Evolutionary conservation across 2,888 invertebrate species (phyloP).

Genomic region (Heteromurus nitidus): DNA sequence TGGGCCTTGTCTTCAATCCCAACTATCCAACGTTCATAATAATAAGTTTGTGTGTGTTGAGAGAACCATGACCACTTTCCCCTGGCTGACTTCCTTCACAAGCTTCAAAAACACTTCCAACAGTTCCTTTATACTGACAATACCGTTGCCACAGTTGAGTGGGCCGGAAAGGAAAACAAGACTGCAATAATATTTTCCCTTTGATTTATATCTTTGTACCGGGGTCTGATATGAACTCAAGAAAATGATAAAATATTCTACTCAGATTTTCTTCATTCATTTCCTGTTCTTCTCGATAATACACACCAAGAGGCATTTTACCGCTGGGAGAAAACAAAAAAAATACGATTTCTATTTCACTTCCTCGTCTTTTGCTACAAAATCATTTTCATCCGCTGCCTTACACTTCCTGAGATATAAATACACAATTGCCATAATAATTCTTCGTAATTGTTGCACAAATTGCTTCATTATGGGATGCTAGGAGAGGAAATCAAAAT

Average conservation of each 20-base stretch:
- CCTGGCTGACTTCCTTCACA: background rate
- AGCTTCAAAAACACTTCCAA: background rate
- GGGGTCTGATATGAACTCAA: background rate
- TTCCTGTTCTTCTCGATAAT: constrained; percentile 28
- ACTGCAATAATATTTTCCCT: constrained; percentile 9
- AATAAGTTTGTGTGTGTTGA: background rate
- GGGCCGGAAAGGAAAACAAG: constrained; percentile 19
- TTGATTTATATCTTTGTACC: constrained; percentile 20
- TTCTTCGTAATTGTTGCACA: constrained; percentile 51
- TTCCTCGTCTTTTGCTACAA: constrained; percentile 10
- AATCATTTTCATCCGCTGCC: background rate
- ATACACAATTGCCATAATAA: constrained; percentile 36
- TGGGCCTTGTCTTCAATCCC: background rate
- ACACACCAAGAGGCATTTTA: background rate
- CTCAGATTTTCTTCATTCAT: constrained; percentile 35
- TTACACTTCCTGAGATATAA: background rate
- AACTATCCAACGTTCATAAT: background rate
- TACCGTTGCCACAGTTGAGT: background rate
- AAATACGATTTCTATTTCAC: constrained; percentile 2
- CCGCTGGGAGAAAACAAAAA: constrained; percentile 21
- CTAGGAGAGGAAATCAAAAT: constrained; percentile 42
- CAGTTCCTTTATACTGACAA: background rate
- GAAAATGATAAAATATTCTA: constrained; percentile 22
- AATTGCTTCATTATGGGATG: constrained; percentile 48
- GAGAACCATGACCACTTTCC: background rate